Evolutionary conservation across 2,113 vertebrate genomes (phyloP).

Genomic region (Phrynosoma blainvillii): DNA sequence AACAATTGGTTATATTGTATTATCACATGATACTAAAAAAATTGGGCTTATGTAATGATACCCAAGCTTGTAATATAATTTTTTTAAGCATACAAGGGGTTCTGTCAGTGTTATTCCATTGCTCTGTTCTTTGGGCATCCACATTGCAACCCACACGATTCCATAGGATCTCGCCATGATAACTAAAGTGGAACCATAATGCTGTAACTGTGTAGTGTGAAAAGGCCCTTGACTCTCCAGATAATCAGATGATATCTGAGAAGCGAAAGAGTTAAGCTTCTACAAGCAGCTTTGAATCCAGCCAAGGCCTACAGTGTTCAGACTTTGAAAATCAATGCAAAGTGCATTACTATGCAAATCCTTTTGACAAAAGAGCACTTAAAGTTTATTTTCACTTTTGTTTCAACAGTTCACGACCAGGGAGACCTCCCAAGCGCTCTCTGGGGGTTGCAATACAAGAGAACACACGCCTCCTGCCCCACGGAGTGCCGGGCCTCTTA

Average conservation of each 20-base stretch:
- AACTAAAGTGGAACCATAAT: background rate
- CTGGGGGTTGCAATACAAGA: conserved; percentile 86
- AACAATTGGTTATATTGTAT: too few species aligned
- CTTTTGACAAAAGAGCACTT: conserved; percentile 46
- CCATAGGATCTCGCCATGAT: too few species aligned
- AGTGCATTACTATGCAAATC: background rate
- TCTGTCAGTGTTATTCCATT: too few species aligned
- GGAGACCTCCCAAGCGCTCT: conserved; percentile 91
- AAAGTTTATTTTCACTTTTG: conserved; percentile 63
- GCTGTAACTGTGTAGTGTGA: background rate
- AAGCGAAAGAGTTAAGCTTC: conserved; percentile 7
- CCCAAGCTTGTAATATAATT: too few species aligned
- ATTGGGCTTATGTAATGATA: too few species aligned
- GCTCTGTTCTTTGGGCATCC: too few species aligned
- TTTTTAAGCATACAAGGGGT: too few species aligned
- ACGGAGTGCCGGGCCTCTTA: conserved; percentile 86
- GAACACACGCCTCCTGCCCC: conserved; percentile 84
- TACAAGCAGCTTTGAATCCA: background rate
- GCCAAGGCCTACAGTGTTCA: background rate
- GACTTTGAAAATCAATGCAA: background rate
- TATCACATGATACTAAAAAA: too few species aligned
- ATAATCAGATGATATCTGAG: background rate
- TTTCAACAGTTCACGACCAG: conserved; percentile 87
- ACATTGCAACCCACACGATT: too few species aligned
- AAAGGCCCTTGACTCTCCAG: too few species aligned